Evolutionary conservation across 2,888 invertebrate species (phyloP).

Genomic region (Ferdinandea cuprea): DNA sequence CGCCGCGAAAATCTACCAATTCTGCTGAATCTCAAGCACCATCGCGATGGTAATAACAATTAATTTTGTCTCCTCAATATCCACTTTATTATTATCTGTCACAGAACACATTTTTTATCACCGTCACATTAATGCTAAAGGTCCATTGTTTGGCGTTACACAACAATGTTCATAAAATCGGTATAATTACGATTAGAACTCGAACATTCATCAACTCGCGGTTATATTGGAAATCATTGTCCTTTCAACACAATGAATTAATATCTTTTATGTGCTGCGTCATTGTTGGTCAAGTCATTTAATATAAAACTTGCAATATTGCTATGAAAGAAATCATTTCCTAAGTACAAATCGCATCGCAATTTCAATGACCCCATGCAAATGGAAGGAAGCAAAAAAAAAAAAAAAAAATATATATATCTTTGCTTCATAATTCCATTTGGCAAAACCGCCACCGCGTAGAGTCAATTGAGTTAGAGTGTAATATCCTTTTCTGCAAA

Average conservation of each 20-base stretch:
- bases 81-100: constrained; percentile 78
- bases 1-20: neutral
- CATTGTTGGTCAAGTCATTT: constrained; percentile 17
- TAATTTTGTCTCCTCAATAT: constrained; percentile 44
- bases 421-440: constrained; percentile 39
- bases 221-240: constrained; percentile 30
- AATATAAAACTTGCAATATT: constrained; percentile 32
- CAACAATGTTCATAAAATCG: constrained; percentile 30
- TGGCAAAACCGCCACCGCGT: constrained; percentile 11
- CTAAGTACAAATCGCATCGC: constrained; percentile 34
- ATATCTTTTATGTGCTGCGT: constrained; percentile 35
- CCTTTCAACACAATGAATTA: constrained; percentile 26
- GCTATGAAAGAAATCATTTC: constrained; percentile 5
- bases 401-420: too few relatives aligned
- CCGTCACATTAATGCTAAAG: constrained; percentile 28
- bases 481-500: constrained; percentile 67
- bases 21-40: constrained; percentile 40
- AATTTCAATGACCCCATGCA: constrained; percentile 28
- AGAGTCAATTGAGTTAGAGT: constrained; percentile 62
- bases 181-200: constrained; percentile 33
- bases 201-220: neutral
- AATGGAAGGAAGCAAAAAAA: constrained; percentile 28
- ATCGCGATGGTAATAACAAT: constrained; percentile 27
- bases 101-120: constrained; percentile 78
- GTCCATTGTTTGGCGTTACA: constrained; percentile 29